A percentile compares a stretch with the other conserved stretches of the same genome.
phyloP scores from a whole-genome alignment of 2,113 vertebrate genomes.

The Neogale vison region DNA sequence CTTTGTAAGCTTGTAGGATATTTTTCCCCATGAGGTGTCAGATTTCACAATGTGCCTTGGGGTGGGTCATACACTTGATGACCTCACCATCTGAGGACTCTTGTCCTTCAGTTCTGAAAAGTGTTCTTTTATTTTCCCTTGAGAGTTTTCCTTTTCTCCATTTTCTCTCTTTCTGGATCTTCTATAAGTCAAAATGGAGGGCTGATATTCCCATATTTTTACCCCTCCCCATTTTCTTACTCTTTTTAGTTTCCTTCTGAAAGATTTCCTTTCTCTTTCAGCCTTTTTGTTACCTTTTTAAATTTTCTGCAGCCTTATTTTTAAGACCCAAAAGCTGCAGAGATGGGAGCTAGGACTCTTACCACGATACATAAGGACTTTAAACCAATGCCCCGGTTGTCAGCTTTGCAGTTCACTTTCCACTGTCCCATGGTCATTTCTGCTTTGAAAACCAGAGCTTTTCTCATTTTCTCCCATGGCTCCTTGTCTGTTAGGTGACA shows the following conservation, averaged over 20 bases:
- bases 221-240: neutral
- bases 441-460: neutral
- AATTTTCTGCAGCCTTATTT: neutral
- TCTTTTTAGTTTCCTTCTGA: neutral
- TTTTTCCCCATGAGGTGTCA: neutral
- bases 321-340: neutral
- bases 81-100: neutral
- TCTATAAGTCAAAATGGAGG: neutral
- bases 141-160: neutral
- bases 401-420: neutral
- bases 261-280: neutral
- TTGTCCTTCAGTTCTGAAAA: neutral
- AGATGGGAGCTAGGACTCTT: neutral
- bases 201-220: neutral
- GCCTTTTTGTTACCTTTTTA: neutral
- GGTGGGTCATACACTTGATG: neutral
- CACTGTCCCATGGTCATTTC: too few species aligned
- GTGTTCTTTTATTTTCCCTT: neutral
- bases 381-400: neutral
- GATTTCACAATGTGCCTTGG: neutral
- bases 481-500: neutral
- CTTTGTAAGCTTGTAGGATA: neutral
- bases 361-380: neutral
- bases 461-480: neutral
- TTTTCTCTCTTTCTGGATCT: neutral